A percentile compares a stretch with the other conserved stretches of the same genome.
These are phyloP conservation scores for Mesorhabditis spiculigera DNA, from an alignment of 2,888 invertebrate species.

Conservation along the genomic window DNA sequence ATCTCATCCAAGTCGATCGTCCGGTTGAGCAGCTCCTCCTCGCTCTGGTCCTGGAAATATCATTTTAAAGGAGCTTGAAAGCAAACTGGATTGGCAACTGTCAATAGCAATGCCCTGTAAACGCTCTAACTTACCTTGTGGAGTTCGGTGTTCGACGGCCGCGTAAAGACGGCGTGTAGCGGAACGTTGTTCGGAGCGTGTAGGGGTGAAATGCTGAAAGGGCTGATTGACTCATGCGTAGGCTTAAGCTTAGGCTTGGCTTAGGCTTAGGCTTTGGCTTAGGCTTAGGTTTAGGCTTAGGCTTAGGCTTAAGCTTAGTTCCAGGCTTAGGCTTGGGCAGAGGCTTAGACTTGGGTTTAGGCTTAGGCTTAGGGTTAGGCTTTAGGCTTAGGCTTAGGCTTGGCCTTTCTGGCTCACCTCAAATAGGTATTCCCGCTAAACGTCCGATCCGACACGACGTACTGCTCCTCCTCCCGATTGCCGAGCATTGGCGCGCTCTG, in stretches of 20 bases:
- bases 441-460: slow-evolving; percentile 32
- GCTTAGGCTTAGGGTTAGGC: no score
- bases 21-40: slow-evolving; percentile 30
- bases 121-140: slow-evolving; percentile 8
- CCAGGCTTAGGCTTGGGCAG: no score
- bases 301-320: no score
- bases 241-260: no score
- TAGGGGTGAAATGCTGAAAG: slow-evolving; percentile 32
- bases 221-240: no score
- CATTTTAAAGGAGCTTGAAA: not conserved
- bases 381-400: no score
- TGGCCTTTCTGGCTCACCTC: not conserved
- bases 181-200: slow-evolving; percentile 38
- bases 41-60: slow-evolving; percentile 21
- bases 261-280: no score
- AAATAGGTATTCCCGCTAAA: slow-evolving; percentile 31
- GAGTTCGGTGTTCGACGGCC: slow-evolving; percentile 25
- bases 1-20: slow-evolving; percentile 37
- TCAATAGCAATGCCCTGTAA: no score
- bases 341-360: no score
- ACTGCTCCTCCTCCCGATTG: slow-evolving; percentile 14
- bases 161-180: slow-evolving; percentile 36
- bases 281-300: no score
- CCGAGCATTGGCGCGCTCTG: slow-evolving; percentile 2
- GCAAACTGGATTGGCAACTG: not conserved